Evolutionary conservation across 2,797 vertebrate genomes (phyloP).

Genomic region (Onychomys torridus): DNA sequence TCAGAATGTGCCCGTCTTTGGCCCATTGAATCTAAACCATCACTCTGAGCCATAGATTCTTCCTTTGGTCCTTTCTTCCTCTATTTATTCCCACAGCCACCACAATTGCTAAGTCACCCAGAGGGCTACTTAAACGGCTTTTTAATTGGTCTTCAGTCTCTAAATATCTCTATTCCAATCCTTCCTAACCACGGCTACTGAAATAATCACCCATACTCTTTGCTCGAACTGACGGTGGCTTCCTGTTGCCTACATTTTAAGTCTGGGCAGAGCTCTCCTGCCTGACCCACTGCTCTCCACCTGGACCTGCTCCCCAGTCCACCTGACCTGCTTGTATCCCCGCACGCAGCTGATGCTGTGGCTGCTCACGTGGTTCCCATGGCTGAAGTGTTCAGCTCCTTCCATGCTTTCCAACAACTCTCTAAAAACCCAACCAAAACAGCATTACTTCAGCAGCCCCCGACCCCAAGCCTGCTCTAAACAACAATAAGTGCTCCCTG

Average conservation of each 20-base stretch:
- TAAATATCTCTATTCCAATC: constrained; percentile 13
- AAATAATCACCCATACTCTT: background rate
- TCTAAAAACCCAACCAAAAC: background rate
- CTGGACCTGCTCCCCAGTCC: background rate
- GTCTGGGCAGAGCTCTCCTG: background rate
- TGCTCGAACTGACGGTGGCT: background rate
- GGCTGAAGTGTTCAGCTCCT: background rate
- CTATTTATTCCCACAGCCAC: constrained; percentile 36
- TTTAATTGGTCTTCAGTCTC: constrained; percentile 49
- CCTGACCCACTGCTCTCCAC: background rate
- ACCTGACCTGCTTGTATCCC: background rate
- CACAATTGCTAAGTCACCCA: constrained; percentile 31
- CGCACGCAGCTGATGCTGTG: background rate
- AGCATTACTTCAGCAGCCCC: background rate
- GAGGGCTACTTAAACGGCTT: constrained; percentile 45
- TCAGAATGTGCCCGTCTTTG: constrained; percentile 54
- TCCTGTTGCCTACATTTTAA: background rate
- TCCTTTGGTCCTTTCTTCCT: constrained; percentile 25
- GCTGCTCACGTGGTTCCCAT: background rate
- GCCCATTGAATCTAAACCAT: constrained; percentile 65
- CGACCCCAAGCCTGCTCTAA: background rate
- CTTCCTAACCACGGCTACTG: background rate
- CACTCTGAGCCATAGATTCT: constrained; percentile 40
- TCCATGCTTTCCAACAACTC: background rate
- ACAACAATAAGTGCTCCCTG: background rate